Base-by-base conservation (phyloP, 2,113 vertebrate species). In the Rhinolophus ferrumequinum region DNA sequence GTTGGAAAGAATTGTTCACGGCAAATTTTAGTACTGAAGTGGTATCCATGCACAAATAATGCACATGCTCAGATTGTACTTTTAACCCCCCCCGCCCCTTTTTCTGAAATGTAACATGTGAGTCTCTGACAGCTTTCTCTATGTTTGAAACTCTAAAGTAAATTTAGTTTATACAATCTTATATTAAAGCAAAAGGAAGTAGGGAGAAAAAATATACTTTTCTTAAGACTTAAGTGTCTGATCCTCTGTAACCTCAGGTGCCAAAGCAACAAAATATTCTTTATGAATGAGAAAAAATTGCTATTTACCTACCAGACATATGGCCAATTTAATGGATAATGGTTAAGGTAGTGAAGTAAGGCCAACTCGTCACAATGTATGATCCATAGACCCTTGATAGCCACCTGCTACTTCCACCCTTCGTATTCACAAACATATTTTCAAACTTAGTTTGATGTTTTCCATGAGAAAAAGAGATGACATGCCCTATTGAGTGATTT, bases 111-210 rank as follows among this genome's bases (percentile, higher is more conserved):
- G 26, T 69, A 86, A 62, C 73, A 77, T 62, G 30, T 10, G 50
- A 88, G 62, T 86, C 54, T 94, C 54, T 86, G 54, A 88, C 12
- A 84, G 8, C 21, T 95, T 88, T 76, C 16, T 75, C n/a, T 92
- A 26, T 33, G 13, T 73, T 24, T 66, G n/a, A 93, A 24, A 8
- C 14, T 82, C 28, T n/a, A 41, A 93, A 95, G 62, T 93, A 47
- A 86, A 86, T 88, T 58, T 72, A 81, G 41, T 87, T 86, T 79
- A 77, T 85, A 30, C 38, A 86, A 92, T 79, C 21, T 96, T 24
- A 38, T 70, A 75, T 85, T 64, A 60, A 80, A 77, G 33, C 4
- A 52, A 67, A 88, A 88, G n/a, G 50, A 88, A 85, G 67, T 64
- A 66, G 75, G 8, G 15, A 56, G 60, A 15, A 95, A 66, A 87